Percentiles rank a stretch among this genome's conserved stretches.
These are phyloP conservation scores for Cynocephalus volans DNA, from an alignment of 2,113 vertebrate species.

Conservation along the genomic window DNA sequence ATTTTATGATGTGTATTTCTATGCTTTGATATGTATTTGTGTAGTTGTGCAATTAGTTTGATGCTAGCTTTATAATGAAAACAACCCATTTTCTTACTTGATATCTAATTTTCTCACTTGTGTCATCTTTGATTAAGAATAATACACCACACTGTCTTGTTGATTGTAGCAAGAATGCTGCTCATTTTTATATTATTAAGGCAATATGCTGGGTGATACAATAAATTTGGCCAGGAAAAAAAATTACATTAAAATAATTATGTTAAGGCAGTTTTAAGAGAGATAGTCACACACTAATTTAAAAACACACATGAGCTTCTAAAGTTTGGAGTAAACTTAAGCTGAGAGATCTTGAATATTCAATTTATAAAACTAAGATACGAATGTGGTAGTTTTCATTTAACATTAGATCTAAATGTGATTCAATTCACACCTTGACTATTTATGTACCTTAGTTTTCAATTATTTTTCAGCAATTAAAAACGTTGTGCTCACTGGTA, in stretches of 20 bases:
- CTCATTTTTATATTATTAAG: constrained; percentile 82
- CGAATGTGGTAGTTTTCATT: constrained; percentile 11
- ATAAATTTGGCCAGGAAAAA: constrained; percentile 63
- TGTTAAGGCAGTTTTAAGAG: constrained; percentile 75
- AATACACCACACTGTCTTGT: constrained; percentile 23
- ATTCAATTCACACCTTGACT: neutral
- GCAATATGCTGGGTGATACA: constrained; percentile 74
- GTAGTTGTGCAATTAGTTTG: constrained; percentile 76
- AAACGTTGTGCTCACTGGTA: neutral
- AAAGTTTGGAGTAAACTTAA: constrained; percentile 32
- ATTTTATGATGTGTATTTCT: constrained; percentile 80
- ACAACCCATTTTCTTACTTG: constrained; percentile 83
- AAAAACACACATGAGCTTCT: constrained; percentile 37
- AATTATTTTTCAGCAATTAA: constrained; percentile 37
- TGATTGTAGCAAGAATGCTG: constrained; percentile 67
- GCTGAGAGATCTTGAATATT: constrained; percentile 32
- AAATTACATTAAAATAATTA: constrained; percentile 78
- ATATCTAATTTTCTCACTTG: constrained; percentile 83
- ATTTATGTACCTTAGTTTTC: neutral
- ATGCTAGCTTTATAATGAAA: constrained; percentile 84
- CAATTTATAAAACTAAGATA: constrained; percentile 6
- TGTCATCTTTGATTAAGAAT: constrained; percentile 83
- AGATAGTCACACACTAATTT: constrained; percentile 73
- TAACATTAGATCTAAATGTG: neutral
- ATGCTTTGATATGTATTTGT: constrained; percentile 75